phyloP scores from a whole-genome alignment of 2,888 invertebrate species.

The Tiliacea aurago region DNA sequence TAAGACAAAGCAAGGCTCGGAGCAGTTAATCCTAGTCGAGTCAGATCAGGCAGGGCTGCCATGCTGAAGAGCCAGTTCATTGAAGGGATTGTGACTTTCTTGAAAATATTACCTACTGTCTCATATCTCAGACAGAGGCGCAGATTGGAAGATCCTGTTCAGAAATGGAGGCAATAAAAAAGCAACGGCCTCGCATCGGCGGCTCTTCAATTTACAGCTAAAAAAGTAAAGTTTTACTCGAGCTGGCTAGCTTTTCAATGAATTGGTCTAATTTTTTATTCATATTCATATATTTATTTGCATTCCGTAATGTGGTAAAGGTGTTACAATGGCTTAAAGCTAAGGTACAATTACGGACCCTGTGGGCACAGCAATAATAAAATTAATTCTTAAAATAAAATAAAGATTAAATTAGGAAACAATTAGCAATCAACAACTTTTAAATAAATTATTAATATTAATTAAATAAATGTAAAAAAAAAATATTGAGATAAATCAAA shows the following conservation, averaged over 20 bases:
- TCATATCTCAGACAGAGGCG: neutral
- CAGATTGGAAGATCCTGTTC: neutral
- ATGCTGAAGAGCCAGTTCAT: neutral
- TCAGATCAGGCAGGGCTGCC: neutral
- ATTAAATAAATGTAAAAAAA: no score
- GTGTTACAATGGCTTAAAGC: no score
- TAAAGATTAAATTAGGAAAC: no score
- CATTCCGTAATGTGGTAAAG: no score
- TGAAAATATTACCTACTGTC: no score
- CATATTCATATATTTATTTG: no score
- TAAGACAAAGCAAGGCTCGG: neutral
- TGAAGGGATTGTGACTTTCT: neutral
- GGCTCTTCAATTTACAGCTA: neutral
- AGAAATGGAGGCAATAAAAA: neutral
- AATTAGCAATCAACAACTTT: no score
- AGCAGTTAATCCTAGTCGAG: neutral
- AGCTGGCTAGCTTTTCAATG: neutral
- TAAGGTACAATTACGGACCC: no score
- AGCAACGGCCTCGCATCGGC: neutral
- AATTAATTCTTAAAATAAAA: no score
- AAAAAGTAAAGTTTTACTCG: neutral
- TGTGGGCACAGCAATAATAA: no score
- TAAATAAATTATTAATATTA: no score
- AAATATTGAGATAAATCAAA: no score
- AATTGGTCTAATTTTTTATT: neutral